phyloP scores from a whole-genome alignment of 2,888 invertebrate species.

The Andrena minutula region DNA sequence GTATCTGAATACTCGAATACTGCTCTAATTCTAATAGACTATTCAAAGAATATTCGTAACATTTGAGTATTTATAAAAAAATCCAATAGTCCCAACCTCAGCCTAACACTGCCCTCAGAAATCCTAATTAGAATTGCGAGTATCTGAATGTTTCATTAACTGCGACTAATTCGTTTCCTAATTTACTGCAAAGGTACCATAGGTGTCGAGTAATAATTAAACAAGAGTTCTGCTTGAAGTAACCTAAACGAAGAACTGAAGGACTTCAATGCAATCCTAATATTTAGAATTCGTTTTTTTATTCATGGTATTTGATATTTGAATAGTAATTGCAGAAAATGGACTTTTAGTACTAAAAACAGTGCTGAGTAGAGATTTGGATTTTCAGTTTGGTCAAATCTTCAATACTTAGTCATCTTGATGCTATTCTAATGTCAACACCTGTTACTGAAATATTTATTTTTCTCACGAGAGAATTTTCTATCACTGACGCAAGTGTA shows the following conservation, averaged over 20 bases:
- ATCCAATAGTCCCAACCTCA: no score
- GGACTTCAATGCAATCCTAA: background rate
- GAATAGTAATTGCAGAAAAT: background rate
- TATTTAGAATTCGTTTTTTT: conserved; percentile 2
- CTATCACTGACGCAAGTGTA: background rate
- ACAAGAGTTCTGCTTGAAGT: no score
- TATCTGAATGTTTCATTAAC: background rate
- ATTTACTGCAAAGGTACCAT: background rate
- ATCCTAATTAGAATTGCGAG: conserved; percentile 8
- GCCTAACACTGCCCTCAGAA: background rate
- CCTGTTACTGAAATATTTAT: background rate
- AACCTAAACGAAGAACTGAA: no score
- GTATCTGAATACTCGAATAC: no score
- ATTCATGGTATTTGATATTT: background rate
- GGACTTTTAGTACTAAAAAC: no score
- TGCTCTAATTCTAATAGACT: no score
- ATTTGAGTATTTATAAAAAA: no score
- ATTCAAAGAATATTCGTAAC: no score
- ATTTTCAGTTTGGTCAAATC: no score
- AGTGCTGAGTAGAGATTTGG: no score
- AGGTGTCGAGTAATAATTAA: no score
- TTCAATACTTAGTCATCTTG: conserved; percentile 16
- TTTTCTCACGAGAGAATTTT: background rate
- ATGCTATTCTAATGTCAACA: background rate
- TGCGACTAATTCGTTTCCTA: background rate